Conservation (phyloP, 1,140 invertebrate genomes). For the Sesamia nonagrioides region DNA sequence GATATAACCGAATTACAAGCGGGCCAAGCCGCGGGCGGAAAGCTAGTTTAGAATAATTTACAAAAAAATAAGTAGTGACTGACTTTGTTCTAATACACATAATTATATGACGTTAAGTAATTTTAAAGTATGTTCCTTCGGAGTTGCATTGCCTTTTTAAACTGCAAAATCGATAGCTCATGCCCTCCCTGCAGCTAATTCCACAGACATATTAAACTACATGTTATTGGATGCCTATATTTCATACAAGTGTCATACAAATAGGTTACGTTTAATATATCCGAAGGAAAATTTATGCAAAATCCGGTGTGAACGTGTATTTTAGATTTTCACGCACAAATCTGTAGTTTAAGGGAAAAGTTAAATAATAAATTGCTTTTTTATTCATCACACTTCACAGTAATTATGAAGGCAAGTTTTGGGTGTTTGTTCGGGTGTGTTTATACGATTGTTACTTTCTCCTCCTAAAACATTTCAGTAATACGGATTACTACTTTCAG, state of each 20-base stretch:
- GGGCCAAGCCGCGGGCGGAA: too few relatives aligned
- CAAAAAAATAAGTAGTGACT: too few relatives aligned
- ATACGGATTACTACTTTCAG: too few relatives aligned
- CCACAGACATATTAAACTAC: slow-evolving; percentile 15
- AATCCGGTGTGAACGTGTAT: not conserved
- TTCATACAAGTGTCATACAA: slow-evolving; percentile 3
- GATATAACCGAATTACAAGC: too few relatives aligned
- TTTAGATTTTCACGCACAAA: slow-evolving; percentile 5
- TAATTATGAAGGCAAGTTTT: too few relatives aligned
- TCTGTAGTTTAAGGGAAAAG: not conserved
- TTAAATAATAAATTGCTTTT: slow-evolving; percentile 6
- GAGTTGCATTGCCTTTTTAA: not conserved
- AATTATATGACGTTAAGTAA: too few relatives aligned
- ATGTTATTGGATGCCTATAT: not conserved
- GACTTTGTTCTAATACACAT: too few relatives aligned
- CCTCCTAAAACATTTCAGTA: too few relatives aligned
- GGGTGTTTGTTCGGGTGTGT: too few relatives aligned
- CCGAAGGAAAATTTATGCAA: slow-evolving; percentile 2
- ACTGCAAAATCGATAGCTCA: not conserved
- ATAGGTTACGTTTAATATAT: slow-evolving; percentile 12
- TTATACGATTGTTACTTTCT: too few relatives aligned
- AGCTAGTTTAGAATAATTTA: too few relatives aligned
- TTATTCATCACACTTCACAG: not conserved
- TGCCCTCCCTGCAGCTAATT: not conserved
- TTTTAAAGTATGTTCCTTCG: too few relatives aligned